Base-by-base conservation (phyloP, 2,797 vertebrate genomes). In the Bryconaethiops microstoma region DNA sequence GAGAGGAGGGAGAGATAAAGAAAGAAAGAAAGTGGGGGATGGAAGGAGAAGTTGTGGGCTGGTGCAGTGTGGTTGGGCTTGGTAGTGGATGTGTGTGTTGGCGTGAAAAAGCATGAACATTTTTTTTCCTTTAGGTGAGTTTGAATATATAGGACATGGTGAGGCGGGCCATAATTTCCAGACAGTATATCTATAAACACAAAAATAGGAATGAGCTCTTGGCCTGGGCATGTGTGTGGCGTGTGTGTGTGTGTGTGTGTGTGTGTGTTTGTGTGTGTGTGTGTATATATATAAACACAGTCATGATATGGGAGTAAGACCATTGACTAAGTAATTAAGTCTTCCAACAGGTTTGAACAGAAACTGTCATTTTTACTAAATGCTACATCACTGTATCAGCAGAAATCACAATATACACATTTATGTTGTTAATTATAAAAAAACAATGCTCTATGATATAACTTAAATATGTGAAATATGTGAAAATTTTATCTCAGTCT, bases 1-100 rank as follows among this genome's bases (percentile, higher is more conserved):
- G 50, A 69, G 52, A 29, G 29, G 21, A 55, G 40, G 35, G 73
- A 14, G 48, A 91, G 91, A 93, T 92, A 92, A 91, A 92, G 91
- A 89, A 90, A 90, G 90, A 88, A 81, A 62, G 69, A 77, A 65
- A 81, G 68, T 39, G 67, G 62, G 76, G 39, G 25, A 70, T 55
- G 65, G 71, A 78, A 40, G 73, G 54, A 76, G 89, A 89, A 9
- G 9, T 79, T 80, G 83, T 83, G 69, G 78, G 72, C 83, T 81
- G 48, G 78, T 84, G 40, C 60, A 74, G 52, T 78, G 40, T 75
- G 69, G 69, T 35, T 62, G 45, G 77, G 59, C 25, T 14, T 63
- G 62, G 29, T 23, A 35, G 29, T 65, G 63, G 39, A 35, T 55
- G 54, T n/a, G 54, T 19, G 54, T 65, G 29, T 64, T 71, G 45